Percentiles rank a stretch among this genome's conserved stretches.
Conservation (phyloP, 2,888 invertebrate species). For the Drosophila hamatofila region DNA sequence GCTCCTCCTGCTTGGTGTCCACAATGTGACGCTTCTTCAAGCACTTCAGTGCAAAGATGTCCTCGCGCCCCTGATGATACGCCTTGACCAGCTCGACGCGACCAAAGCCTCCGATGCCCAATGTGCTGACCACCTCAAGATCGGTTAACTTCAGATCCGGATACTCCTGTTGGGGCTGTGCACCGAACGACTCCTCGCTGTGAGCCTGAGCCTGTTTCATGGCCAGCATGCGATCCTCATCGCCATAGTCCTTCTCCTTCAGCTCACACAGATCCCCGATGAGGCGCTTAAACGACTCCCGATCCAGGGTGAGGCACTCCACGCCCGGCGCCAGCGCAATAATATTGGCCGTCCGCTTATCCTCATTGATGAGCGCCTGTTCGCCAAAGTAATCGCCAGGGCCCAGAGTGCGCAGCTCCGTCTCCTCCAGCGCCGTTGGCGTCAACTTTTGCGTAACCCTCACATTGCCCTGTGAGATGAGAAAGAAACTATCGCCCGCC, state of each 20-base stretch:
- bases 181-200: constrained; percentile 82
- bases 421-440: constrained; percentile 86
- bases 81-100: constrained; percentile 92
- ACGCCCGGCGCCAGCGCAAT: constrained; percentile 94
- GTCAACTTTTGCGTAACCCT: constrained; percentile 89
- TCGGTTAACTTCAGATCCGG: constrained; percentile 91
- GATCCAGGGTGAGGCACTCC: constrained; percentile 94
- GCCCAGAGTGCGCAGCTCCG: constrained; percentile 89
- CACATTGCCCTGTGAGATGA: constrained; percentile 94
- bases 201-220: constrained; percentile 84
- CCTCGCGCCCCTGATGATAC: constrained; percentile 85
- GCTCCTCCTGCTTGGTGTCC: constrained; percentile 95
- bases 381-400: constrained; percentile 96
- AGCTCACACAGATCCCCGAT: constrained; percentile 92
- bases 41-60: constrained; percentile 93
- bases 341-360: constrained; percentile 95
- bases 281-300: constrained; percentile 90
- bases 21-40: constrained; percentile 95
- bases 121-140: constrained; percentile 92
- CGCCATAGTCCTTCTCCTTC: constrained; percentile 91
- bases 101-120: constrained; percentile 97
- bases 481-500: constrained; percentile 95
- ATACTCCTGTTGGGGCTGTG: constrained; percentile 86
- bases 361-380: constrained; percentile 93
- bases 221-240: constrained; percentile 86